These are phyloP conservation scores for Limnothrissa miodon DNA, from an alignment of 2,113 vertebrate species.

Conservation along the genomic window DNA sequence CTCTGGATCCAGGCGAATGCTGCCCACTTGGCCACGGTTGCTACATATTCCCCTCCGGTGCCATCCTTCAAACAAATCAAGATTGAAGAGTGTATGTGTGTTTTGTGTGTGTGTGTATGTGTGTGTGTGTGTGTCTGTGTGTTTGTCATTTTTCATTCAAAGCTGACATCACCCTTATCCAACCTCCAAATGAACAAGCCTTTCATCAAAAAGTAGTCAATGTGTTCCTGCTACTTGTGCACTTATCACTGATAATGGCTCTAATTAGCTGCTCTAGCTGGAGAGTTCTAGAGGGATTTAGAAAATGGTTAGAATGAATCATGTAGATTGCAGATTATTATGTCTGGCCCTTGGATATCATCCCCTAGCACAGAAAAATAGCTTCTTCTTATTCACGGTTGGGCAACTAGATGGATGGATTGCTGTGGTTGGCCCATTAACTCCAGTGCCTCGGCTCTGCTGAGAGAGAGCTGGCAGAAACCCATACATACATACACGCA, in stretches of 20 bases:
- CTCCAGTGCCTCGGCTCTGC: not conserved
- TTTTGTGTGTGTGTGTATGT: not conserved
- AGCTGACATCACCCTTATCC: not conserved
- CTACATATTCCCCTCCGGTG: not conserved
- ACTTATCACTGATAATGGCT: too few species aligned
- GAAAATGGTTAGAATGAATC: too few species aligned
- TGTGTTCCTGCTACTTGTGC: too few species aligned
- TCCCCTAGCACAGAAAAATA: not conserved
- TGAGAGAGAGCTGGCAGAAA: not conserved
- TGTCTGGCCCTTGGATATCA: not conserved
- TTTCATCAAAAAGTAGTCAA: too few species aligned
- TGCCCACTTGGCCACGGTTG: not conserved
- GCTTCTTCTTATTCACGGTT: not conserved
- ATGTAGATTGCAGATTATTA: not conserved
- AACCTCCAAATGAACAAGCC: too few species aligned
- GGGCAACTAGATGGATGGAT: not conserved
- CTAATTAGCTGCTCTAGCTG: too few species aligned
- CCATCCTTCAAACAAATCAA: not conserved
- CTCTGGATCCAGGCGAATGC: not conserved
- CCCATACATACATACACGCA: too few species aligned
- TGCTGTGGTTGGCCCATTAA: not conserved
- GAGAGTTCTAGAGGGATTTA: too few species aligned
- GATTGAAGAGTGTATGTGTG: not conserved
- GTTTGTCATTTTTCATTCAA: not conserved
- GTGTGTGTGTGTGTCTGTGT: not conserved